These are phyloP conservation scores for Rhagonycha fulva DNA, from an alignment of 2,888 invertebrate genomes.

Conservation along the genomic window DNA sequence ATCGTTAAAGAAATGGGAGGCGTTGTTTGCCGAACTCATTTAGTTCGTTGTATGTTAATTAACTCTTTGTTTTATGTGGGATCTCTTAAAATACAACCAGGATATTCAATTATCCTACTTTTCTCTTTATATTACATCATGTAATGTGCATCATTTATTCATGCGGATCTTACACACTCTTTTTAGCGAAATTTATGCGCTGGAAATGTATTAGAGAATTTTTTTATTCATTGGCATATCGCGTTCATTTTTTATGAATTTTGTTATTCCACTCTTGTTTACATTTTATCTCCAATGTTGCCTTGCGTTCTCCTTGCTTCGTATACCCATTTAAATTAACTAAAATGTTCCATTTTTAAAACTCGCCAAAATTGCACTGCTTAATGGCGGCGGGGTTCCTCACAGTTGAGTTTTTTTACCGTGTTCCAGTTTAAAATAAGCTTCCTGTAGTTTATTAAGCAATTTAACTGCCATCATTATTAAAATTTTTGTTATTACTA, in stretches of 20 bases:
- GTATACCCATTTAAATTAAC: not conserved
- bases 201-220: not conserved
- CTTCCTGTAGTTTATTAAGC: not conserved
- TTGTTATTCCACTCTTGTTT: constrained; percentile 1
- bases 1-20: not conserved
- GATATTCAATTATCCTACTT: not conserved
- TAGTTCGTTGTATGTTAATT: constrained; percentile 7
- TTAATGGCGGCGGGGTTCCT: not conserved
- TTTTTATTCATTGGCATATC: not conserved
- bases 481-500: not conserved
- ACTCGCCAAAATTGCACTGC: not conserved
- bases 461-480: not conserved
- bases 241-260: not conserved
- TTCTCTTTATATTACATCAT: not conserved
- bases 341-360: not conserved
- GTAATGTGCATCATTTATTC: not conserved
- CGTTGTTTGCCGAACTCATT: not conserved
- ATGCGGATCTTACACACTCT: not conserved
- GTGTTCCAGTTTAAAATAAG: not conserved
- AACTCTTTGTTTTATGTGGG: not conserved
- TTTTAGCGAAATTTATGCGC: not conserved
- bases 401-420: not conserved
- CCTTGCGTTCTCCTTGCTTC: not conserved
- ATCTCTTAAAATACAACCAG: not conserved
- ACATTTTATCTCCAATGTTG: not conserved